phyloP scores from a whole-genome alignment of 2,113 vertebrate genomes.

The Corydoras sp. region DNA sequence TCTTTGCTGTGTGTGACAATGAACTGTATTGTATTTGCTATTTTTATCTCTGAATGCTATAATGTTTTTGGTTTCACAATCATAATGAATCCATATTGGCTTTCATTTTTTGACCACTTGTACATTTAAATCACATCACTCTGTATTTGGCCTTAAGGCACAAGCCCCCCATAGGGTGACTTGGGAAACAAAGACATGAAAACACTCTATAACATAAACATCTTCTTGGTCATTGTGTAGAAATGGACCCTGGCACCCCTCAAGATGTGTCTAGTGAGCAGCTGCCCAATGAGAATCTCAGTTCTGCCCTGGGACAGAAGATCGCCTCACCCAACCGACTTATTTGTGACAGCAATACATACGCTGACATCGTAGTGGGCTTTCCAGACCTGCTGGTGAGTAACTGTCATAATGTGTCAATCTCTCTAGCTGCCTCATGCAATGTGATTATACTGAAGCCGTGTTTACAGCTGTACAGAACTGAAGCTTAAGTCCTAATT shows the following conservation, averaged over 20 bases:
- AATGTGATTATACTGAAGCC: not conserved
- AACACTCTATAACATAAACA: not conserved
- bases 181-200: not conserved
- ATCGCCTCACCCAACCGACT: conserved; percentile 90
- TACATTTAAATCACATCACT: too few relatives aligned
- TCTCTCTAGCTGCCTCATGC: not conserved
- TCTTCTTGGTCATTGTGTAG: conserved; percentile 51
- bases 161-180: too few relatives aligned
- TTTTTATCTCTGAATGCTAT: too few relatives aligned
- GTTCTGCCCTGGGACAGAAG: conserved; percentile 82
- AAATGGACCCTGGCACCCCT: conserved; percentile 56
- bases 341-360: conserved; percentile 73
- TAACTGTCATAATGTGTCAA: conserved; percentile 8
- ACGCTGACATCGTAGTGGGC: conserved; percentile 78
- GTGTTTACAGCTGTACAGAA: not conserved
- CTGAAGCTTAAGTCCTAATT: not conserved
- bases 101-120: too few relatives aligned
- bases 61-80: too few relatives aligned
- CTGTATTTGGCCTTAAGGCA: too few relatives aligned
- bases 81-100: too few relatives aligned
- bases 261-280: conserved; percentile 81
- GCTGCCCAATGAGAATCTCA: conserved; percentile 86
- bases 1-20: too few relatives aligned
- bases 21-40: too few relatives aligned
- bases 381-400: conserved; percentile 95